Conservation (phyloP, 2,888 invertebrate species). For the Brachyptera risi region DNA sequence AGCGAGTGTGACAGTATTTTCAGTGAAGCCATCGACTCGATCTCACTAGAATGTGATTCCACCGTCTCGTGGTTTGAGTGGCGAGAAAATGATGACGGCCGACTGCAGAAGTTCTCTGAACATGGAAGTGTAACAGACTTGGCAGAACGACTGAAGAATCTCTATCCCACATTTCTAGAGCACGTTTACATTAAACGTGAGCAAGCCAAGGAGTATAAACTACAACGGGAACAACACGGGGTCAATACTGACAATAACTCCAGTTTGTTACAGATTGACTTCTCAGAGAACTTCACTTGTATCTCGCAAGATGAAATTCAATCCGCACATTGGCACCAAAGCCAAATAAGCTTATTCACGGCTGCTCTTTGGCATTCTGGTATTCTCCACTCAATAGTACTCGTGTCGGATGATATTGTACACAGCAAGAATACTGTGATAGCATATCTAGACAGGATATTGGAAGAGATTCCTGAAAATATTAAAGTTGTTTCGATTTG, state of each 20-base stretch:
- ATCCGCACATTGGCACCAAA: no score
- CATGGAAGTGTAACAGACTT: not conserved
- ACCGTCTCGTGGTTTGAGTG: not conserved
- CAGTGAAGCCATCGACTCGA: not conserved
- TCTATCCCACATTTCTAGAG: not conserved
- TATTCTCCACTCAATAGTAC: no score
- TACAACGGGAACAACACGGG: not conserved
- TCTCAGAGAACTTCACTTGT: constrained; percentile 21
- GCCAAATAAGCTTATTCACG: no score
- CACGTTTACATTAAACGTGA: constrained; percentile 1
- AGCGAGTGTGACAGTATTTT: not conserved
- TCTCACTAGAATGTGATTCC: not conserved
- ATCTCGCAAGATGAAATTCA: no score
- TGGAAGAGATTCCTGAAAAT: no score
- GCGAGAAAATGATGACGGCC: not conserved
- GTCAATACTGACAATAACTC: not conserved
- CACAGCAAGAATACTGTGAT: no score
- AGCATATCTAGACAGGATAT: no score
- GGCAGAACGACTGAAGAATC: not conserved
- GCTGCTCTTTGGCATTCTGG: no score
- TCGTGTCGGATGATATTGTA: no score
- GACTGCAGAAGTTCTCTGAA: not conserved
- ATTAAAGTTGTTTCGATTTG: no score
- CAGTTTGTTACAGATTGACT: constrained; percentile 4
- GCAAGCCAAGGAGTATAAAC: not conserved